These are phyloP conservation scores for Cnemophilus loriae DNA, from an alignment of 2,113 vertebrate genomes.

Conservation along the genomic window DNA sequence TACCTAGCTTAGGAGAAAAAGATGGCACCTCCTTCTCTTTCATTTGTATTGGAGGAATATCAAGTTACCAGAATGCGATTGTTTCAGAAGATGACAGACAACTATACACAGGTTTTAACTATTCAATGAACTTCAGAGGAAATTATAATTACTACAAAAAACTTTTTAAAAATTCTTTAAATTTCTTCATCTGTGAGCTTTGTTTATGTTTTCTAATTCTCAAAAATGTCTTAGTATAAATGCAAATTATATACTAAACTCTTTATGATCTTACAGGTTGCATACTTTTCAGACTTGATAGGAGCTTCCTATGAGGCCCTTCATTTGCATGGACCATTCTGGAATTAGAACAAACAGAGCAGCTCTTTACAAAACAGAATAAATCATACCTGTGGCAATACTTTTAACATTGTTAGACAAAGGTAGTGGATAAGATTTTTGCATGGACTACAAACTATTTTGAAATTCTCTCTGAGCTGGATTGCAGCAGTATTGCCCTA, in stretches of 20 bases:
- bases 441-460: background rate
- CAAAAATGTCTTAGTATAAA: background rate
- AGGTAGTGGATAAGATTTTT: background rate
- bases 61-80: background rate
- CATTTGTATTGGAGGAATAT: background rate
- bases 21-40: background rate
- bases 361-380: background rate
- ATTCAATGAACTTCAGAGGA: background rate
- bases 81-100: background rate
- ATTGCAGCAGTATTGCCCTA: background rate
- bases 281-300: background rate
- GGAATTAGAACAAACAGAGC: background rate
- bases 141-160: background rate
- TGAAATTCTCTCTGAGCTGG: background rate
- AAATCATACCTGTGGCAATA: background rate
- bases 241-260: background rate
- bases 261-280: background rate
- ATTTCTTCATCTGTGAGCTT: background rate
- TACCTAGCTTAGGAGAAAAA: background rate
- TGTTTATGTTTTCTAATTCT: background rate
- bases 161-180: background rate
- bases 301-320: background rate
- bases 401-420: background rate
- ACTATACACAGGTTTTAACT: background rate
- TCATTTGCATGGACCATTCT: background rate